Conservation (phyloP, 1,140 invertebrate genomes). For the Asbolus verrucosus region DNA sequence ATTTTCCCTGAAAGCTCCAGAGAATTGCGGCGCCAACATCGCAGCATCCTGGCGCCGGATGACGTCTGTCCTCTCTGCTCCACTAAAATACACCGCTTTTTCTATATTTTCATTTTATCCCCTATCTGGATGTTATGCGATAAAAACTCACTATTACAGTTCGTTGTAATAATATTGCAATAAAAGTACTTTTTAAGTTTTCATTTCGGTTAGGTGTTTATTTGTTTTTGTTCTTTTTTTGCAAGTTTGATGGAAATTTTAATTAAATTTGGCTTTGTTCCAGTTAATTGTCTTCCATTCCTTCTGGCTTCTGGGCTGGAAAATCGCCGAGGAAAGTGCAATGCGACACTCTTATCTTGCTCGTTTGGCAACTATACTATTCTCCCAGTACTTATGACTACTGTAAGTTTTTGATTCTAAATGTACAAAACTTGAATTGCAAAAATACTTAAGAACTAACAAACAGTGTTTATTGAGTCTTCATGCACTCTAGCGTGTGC, state of each 20-base stretch:
- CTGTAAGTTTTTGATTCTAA: conserved; percentile 49
- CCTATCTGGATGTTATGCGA: neutral
- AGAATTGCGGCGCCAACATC: conserved; percentile 28
- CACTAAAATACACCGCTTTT: neutral
- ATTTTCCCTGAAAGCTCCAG: conserved; percentile 24
- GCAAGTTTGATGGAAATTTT: conserved; percentile 19
- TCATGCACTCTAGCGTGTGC: no score
- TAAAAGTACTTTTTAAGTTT: no score
- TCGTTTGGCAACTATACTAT: conserved; percentile 53
- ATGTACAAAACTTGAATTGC: no score
- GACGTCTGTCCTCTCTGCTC: neutral
- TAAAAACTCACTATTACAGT: conserved; percentile 3
- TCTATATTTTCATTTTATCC: conserved; percentile 3
- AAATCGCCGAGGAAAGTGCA: conserved; percentile 57
- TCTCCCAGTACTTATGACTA: conserved; percentile 59
- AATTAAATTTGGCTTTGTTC: conserved; percentile 28
- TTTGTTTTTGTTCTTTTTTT: neutral
- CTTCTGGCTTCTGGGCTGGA: conserved; percentile 52
- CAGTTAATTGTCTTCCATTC: conserved; percentile 42
- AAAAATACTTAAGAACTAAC: no score
- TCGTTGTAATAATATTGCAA: no score
- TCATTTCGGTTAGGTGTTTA: no score
- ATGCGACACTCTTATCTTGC: conserved; percentile 59
- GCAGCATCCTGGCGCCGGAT: conserved; percentile 16
- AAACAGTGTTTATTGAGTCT: no score